Evolutionary conservation across 30 jellyfish, hydroid and myxozoan genomes (phyloP), one percentile per base, ranked within the genome.

Genomic region (Aurelia sp.): DNA sequence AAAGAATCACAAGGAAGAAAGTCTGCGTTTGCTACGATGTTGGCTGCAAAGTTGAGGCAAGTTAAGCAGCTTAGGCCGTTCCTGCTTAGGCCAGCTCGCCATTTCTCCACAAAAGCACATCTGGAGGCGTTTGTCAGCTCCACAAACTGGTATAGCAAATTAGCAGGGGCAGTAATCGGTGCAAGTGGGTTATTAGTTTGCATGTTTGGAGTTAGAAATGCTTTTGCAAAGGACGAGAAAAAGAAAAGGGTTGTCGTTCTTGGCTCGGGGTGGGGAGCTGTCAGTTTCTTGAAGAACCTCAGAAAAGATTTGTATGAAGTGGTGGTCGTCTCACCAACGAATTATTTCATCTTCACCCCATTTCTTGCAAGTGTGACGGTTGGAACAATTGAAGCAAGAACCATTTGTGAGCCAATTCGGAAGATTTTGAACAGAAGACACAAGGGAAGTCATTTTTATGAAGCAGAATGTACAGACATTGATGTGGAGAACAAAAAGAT

Each of bases 181-280:
- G 76, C 88, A 58, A 72, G 87, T 73, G 93, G 93, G 9, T 9
- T 84, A 8, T 24, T 84, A 4, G 68, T 73, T 41, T 74, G 88
- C 35, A 76, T 50, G 47, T 84, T 84, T 44, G 88, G 93, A 5
- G 59, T 35, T 53, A 70, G 60, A 8, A 72, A 63, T 72, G 93
- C 88, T 0, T 67, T 31, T 59, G 93, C 87, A 20, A 33, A 55
- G 4, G 94, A 64, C 18, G 80, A 85, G 68, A 85, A 61, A 73
- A 89, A 80, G 91, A 84, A 89, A 78, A 89, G 85, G 62, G 53
- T 95, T 15, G 97, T 95, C 53, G 89, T 95, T 40, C 97, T 95
- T 55, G 99, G 99, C 4, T 84, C 97, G 47, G 99, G 99, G 22
- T 95, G 99, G 99, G 99, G 99, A 40, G 97, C 99, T 13, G 97